Conservation (phyloP, 2,113 vertebrate genomes). For the Chaenocephalus aceratus region DNA sequence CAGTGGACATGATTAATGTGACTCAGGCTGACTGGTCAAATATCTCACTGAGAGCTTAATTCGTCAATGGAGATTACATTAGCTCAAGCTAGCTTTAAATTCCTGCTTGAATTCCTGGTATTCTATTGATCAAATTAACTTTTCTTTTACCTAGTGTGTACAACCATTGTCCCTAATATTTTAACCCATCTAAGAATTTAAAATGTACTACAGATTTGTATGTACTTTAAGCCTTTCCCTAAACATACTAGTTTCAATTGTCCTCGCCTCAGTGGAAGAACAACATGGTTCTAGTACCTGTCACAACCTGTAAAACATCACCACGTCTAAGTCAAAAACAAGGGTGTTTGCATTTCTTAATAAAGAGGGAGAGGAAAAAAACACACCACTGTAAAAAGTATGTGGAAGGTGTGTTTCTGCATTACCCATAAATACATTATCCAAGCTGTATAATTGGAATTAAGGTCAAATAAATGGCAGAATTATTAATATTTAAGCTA, state of each 20-base stretch:
- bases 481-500: not conserved
- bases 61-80: slow-evolving; percentile 3
- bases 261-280: too few relatives aligned
- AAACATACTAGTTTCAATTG: not conserved
- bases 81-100: not conserved
- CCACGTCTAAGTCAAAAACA: accelerated
- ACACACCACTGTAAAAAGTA: not conserved
- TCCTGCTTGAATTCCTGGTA: slow-evolving; percentile 4
- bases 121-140: not conserved
- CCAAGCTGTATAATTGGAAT: not conserved
- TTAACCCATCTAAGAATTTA: not conserved
- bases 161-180: not conserved
- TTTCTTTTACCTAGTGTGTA: not conserved
- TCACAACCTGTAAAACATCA: not conserved
- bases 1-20: not conserved
- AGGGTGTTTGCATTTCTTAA: not conserved
- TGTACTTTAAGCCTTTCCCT: not conserved
- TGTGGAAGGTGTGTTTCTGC: not conserved
- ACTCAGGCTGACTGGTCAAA: not conserved
- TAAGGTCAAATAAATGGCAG: not conserved
- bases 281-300: too few relatives aligned
- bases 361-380: not conserved
- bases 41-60: not conserved
- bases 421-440: not conserved
- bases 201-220: not conserved